These are phyloP conservation scores for Cerastoderma edule DNA, from an alignment of 2,888 invertebrate species.

Conservation along the genomic window DNA sequence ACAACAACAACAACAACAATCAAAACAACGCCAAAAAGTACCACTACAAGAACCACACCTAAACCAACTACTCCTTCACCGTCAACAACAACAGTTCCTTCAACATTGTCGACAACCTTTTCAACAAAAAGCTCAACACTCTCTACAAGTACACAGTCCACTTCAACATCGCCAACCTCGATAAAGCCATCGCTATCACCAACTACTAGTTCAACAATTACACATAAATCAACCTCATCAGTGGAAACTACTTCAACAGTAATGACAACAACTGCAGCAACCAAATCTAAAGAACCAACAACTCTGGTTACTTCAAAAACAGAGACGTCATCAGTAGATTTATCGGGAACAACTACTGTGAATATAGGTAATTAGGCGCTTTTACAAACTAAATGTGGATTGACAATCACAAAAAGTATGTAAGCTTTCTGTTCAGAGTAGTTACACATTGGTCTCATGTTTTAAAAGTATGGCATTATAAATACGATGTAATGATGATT, in stretches of 20 bases:
- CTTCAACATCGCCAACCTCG: slow-evolving; percentile 15
- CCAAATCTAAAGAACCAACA: too few relatives aligned
- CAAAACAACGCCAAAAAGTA: slow-evolving; percentile 12
- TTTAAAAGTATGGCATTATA: too few relatives aligned
- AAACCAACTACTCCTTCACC: slow-evolving; percentile 18
- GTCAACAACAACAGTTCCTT: slow-evolving; percentile 15
- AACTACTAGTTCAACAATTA: slow-evolving; percentile 8
- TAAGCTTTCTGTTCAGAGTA: too few relatives aligned
- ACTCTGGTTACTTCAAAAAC: too few relatives aligned
- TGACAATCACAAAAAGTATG: too few relatives aligned
- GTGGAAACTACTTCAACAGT: slow-evolving; percentile 6
- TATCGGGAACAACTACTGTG: too few relatives aligned
- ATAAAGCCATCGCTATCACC: slow-evolving; percentile 1
- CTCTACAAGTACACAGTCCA: not conserved
- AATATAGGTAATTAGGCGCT: too few relatives aligned
- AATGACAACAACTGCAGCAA: slow-evolving; percentile 16
- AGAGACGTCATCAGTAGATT: too few relatives aligned
- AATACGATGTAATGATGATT: too few relatives aligned
- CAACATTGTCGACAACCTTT: slow-evolving; percentile 17
- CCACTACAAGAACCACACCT: slow-evolving; percentile 21
- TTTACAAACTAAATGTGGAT: too few relatives aligned
- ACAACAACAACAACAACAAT: slow-evolving; percentile 19
- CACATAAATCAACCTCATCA: slow-evolving; percentile 20
- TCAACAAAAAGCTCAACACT: slow-evolving; percentile 17
- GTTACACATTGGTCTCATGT: too few relatives aligned